Conservation (phyloP, 2,113 vertebrate species). For the Microcebus griseorufus region DNA sequence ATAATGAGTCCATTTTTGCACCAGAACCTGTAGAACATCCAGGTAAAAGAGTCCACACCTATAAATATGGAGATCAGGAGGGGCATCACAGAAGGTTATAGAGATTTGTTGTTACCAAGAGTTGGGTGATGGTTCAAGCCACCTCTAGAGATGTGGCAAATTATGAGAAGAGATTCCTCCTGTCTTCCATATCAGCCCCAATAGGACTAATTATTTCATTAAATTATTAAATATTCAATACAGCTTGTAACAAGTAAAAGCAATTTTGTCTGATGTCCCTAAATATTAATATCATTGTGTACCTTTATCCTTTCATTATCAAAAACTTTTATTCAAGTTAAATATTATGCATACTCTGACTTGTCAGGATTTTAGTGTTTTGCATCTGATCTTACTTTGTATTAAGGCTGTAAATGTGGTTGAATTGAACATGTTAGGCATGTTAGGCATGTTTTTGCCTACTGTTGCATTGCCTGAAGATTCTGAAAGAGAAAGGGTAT, state of each 20-base stretch:
- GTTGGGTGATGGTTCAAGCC: neutral
- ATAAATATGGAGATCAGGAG: neutral
- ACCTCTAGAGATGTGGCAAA: neutral
- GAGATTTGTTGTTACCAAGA: neutral
- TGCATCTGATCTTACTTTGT: neutral
- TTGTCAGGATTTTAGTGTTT: constrained; percentile 22
- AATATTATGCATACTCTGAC: neutral
- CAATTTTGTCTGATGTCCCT: constrained; percentile 22
- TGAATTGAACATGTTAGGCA: neutral
- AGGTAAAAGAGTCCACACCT: neutral
- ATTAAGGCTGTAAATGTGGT: constrained; percentile 7
- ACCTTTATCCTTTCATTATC: constrained; percentile 37
- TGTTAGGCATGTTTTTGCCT: neutral
- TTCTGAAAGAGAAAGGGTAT: neutral
- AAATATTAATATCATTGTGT: neutral
- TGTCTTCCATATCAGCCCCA: neutral
- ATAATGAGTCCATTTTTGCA: neutral
- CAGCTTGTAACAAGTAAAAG: neutral
- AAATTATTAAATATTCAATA: constrained; percentile 32
- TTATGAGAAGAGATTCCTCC: neutral
- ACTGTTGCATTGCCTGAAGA: neutral
- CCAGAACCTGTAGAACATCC: neutral
- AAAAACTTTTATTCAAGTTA: constrained; percentile 42
- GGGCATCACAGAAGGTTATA: neutral
- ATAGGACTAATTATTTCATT: neutral